phyloP scores from a whole-genome alignment of 2,113 vertebrate species.

The Ivindomyrus marchei region DNA sequence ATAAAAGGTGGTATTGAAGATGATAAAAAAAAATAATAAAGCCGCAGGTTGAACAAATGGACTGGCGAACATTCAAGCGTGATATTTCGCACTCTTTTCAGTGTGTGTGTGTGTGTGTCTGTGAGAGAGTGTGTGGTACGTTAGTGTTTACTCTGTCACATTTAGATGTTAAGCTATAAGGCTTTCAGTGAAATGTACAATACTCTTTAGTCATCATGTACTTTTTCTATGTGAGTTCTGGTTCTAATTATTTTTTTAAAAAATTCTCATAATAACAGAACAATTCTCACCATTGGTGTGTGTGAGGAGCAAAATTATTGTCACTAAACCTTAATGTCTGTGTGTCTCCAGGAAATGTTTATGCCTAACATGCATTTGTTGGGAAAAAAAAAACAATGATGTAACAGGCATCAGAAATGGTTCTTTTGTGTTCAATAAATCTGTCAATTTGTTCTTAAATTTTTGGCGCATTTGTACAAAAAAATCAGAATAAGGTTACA shows the following conservation, averaged over 20 bases:
- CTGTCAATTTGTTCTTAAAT: not conserved
- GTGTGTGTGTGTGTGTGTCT: not conserved
- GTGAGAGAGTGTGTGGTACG: not conserved
- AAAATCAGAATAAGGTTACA: not conserved
- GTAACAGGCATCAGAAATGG: not conserved
- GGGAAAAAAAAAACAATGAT: not conserved
- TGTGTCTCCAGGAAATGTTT: not conserved
- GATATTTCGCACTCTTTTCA: not conserved
- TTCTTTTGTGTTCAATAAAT: not conserved
- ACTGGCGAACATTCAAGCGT: not conserved
- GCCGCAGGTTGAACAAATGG: not conserved
- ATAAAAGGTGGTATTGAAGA: too few species aligned
- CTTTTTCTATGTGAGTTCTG: not conserved
- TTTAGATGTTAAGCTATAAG: not conserved
- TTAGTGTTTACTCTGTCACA: not conserved
- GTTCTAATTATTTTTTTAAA: not conserved
- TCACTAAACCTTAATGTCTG: not conserved
- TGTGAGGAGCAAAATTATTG: not conserved
- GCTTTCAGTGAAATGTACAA: not conserved
- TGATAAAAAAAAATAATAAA: not conserved
- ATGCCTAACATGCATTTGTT: not conserved
- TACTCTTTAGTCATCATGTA: not conserved
- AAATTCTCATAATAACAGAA: not conserved
- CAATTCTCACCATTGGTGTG: not conserved
- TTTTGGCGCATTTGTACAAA: not conserved